Evolutionary conservation across 2,888 invertebrate species (phyloP).

Genomic region (Epinotia ramella): DNA sequence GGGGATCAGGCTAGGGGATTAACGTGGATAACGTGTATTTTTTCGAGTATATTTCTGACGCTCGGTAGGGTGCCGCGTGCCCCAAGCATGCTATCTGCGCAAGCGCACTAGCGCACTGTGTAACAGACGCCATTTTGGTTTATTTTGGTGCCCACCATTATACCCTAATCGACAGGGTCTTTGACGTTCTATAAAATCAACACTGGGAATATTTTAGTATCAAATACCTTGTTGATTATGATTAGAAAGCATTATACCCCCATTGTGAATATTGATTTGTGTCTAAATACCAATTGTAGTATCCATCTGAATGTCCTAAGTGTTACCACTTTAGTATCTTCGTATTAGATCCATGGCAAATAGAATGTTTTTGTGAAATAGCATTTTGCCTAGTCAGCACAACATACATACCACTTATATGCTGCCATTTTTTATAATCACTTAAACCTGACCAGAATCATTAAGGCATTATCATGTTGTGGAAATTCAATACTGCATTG

Average conservation of each 20-base stretch:
- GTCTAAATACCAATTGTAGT: constrained; percentile 42
- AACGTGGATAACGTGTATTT: too few species aligned
- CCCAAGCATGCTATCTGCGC: not conserved
- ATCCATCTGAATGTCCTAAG: constrained; percentile 47
- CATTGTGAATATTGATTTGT: constrained; percentile 47
- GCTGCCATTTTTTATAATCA: constrained; percentile 50
- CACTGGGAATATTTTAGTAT: not conserved
- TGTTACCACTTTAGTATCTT: constrained; percentile 53
- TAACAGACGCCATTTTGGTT: not conserved
- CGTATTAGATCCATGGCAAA: constrained; percentile 45
- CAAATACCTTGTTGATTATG: constrained; percentile 4
- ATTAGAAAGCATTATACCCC: constrained; percentile 44
- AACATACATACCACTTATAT: constrained; percentile 47
- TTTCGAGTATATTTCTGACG: not conserved
- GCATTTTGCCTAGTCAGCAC: constrained; percentile 50
- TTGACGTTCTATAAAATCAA: not conserved
- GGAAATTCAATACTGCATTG: too few species aligned
- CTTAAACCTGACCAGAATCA: not conserved
- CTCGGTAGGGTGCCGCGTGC: too few species aligned
- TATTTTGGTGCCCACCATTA: not conserved
- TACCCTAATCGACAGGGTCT: constrained; percentile 5
- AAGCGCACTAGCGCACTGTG: not conserved
- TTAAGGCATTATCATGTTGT: too few species aligned
- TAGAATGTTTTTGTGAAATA: constrained; percentile 40
- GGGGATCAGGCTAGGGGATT: too few species aligned